Base-by-base conservation (phyloP, 2,797 vertebrate genomes). In the Notolabrus celidotus region DNA sequence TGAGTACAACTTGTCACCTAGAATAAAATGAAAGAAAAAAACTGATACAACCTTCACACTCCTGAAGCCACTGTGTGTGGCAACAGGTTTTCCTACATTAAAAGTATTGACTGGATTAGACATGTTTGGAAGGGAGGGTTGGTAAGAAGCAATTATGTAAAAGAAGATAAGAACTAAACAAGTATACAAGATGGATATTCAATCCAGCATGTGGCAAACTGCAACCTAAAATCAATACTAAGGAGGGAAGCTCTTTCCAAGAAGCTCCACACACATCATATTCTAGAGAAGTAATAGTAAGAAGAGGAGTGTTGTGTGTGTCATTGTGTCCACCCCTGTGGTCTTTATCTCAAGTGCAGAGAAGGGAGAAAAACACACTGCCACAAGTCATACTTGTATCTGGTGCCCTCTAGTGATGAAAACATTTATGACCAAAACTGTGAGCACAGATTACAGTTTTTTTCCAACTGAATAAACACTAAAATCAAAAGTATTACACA, bases 361-460 rank as follows among this genome's bases (percentile, higher is more conserved):
- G 16, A 5, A 47, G n/a, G n/a, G 6, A 36, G n/a, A 25, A 23
- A 15, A 50, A 5, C 19, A 50, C 9, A 19, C 15, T 22, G 10
- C 19, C 5, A 17, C 7, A n/a, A 8, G 1, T 19, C 45, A n/a
- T 8, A 11, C 36, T 56, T 76, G 64, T 73, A 43, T 80, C 57
- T 87, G 75, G 56, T 59, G 25, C 89, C 86, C 78, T 81, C 88
- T 88, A 60, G 79, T 86, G 89, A 29, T 39, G 19, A 45, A 43
- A 69, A 3, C 0, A 25, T 1, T 69, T 36, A 50, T 54, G 23
- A 12, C 6, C 22, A 39, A 20, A 50, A 51, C 33, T 16, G 14
- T 15, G 23, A 62, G 31, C 17, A 20, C 20, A 60, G 22, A 11
- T 10, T 14, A 22, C 33, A n/a, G n/a, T n/a, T n/a, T n/a, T n/a